phyloP scores from a whole-genome alignment of 2,888 invertebrate species.

The Caenorhabditis virilis region DNA sequence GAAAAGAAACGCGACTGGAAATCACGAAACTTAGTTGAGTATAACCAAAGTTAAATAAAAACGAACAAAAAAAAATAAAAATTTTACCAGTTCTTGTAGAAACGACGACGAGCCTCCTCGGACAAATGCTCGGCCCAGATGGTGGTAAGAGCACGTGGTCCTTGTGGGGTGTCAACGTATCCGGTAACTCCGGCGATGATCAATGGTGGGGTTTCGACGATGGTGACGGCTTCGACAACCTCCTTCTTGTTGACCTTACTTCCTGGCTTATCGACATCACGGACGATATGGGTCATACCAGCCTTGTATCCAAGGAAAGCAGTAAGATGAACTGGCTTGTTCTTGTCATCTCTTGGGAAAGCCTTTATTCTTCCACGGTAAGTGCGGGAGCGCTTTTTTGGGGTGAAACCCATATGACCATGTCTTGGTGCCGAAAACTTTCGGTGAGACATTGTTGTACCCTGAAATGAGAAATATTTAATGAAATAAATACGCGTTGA shows the following conservation, averaged over 20 bases:
- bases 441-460: constrained; percentile 82
- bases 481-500: constrained; percentile 1
- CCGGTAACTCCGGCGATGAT: constrained; percentile 92
- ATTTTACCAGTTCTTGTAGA: constrained; percentile 97
- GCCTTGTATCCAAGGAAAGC: constrained; percentile 98
- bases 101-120: constrained; percentile 95
- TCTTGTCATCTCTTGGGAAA: constrained; percentile 92
- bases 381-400: constrained; percentile 92
- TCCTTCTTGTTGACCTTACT: constrained; percentile 99
- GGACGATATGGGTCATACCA: constrained; percentile 98
- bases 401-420: constrained; percentile 99
- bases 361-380: constrained; percentile 99
- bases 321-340: constrained; percentile 88
- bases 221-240: constrained; percentile 97
- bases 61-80: neutral
- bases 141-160: constrained; percentile 89
- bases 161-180: constrained; percentile 97
- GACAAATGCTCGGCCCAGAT: constrained; percentile 98
- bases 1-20: constrained; percentile 39
- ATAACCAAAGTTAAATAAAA: constrained; percentile 14
- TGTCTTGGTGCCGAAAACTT: constrained; percentile 99
- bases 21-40: constrained; percentile 18
- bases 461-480: too few species aligned
- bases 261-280: constrained; percentile 76
- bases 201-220: constrained; percentile 97